Evolutionary conservation across 2,113 vertebrate genomes (phyloP), one percentile per base, ranked within the genome.

Genomic region (Sylvilagus bachmani): DNA sequence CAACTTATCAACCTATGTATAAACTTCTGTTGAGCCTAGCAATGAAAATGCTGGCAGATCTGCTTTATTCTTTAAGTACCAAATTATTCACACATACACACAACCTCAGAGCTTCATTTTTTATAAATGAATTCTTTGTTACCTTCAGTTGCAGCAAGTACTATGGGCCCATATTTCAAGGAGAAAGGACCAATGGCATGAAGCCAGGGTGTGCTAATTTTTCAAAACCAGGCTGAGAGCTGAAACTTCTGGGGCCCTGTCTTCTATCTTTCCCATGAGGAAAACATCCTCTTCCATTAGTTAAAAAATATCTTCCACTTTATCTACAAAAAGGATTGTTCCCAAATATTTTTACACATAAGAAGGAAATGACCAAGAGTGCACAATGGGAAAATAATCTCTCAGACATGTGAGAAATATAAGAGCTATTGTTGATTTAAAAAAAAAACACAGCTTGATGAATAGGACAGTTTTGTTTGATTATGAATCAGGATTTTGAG

Each of bases 321-420:
- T 93, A 49, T 92, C 93, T 71, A 75, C 9, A 93, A 74, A 91
- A 91, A 93, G 83, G 91, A 89, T 31, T 21, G 2, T 85, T 95
- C 44, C 82, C 80, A 91, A 97, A 93, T 22, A 86, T 61, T 91
- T 94, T 83, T 62, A 80, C 36, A 84, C 66, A 70, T 82, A 81
- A 92, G 71, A 94, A 94, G 89, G 75, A 95, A 96, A 93, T 86
- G 61, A 80, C 75, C 73, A 82, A 91, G 74, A 91, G 29, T 4
- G 80, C 36, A 96, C 53, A 91, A 93, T 71, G 89, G 74, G 36
- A 93, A 93, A 94, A 86, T 66, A 96, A 86, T 86, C 58, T 93
- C 89, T 95, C n/a, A 49, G 83, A 66, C 80, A 93, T 80, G 55
- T 94, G 16, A 96, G 73, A 88, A 44, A 90, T 79, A 51, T 64